These are phyloP conservation scores for Apoda limacodes DNA, from an alignment of 2,888 invertebrate genomes.

Conservation along the genomic window DNA sequence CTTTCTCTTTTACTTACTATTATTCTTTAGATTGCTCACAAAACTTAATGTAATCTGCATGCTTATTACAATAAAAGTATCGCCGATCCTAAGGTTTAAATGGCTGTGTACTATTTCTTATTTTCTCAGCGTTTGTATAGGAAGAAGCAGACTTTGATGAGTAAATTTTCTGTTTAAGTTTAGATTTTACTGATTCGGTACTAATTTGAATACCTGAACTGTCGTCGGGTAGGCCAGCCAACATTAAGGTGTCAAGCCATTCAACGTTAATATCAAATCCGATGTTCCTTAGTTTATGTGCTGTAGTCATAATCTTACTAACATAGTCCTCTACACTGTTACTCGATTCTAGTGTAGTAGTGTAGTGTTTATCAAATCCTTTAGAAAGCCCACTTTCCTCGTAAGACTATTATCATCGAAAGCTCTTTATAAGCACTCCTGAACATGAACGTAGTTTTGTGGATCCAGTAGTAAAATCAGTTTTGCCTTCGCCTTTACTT, in stretches of 20 bases:
- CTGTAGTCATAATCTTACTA: conserved; percentile 13
- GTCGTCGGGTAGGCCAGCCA: conserved; percentile 15
- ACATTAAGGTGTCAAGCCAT: conserved; percentile 17
- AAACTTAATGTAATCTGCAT: too few species aligned
- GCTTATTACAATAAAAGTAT: too few species aligned
- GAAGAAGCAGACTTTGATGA: too few species aligned
- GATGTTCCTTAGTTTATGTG: conserved; percentile 14
- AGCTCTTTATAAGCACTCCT: too few species aligned
- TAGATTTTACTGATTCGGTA: conserved; percentile 3
- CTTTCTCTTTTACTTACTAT: too few species aligned
- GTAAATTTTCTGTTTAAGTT: conserved; percentile 1
- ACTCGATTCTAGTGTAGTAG: conserved; percentile 11
- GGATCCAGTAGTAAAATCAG: conserved; percentile 12
- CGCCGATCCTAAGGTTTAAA: too few species aligned
- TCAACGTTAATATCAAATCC: conserved; percentile 17
- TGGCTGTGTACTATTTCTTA: too few species aligned
- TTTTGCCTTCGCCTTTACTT: conserved; percentile 15
- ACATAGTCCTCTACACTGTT: conserved; percentile 13
- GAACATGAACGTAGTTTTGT: conserved; percentile 18
- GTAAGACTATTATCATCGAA: conserved; percentile 11
- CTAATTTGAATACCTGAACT: conserved; percentile 5
- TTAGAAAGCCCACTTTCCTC: conserved; percentile 12
- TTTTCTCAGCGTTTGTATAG: too few species aligned
- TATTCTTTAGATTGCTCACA: too few species aligned
- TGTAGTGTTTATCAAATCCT: conserved; percentile 13